Evolutionary conservation across 2,797 vertebrate genomes (phyloP).

Genomic region (Phrynocephalus guinanensis): DNA sequence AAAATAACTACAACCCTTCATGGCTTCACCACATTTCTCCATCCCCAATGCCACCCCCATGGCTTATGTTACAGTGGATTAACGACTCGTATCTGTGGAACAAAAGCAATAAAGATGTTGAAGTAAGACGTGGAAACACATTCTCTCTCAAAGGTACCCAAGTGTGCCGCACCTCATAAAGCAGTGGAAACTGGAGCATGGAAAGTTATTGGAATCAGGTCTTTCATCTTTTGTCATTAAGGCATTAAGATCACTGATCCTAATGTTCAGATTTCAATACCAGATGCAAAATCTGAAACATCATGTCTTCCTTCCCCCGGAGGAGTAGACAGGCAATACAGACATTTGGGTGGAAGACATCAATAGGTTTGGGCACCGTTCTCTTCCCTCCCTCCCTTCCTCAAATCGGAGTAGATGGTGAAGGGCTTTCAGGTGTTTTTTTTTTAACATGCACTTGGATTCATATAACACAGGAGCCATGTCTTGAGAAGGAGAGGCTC

Average conservation of each 20-base stretch:
- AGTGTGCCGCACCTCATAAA: conserved; percentile 78
- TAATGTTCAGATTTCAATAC: conserved; percentile 70
- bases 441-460: not conserved
- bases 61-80: conserved; percentile 62
- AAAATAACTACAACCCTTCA: conserved; percentile 27
- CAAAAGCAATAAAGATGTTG: conserved; percentile 75
- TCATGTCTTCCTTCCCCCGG: conserved; percentile 53
- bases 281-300: conserved; percentile 70
- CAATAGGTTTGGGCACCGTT: conserved; percentile 36
- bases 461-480: not conserved
- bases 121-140: conserved; percentile 69
- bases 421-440: not conserved
- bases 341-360: conserved; percentile 38
- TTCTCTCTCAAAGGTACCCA: conserved; percentile 69
- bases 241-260: conserved; percentile 68
- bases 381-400: conserved; percentile 47
- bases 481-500: not conserved
- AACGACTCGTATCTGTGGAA: conserved; percentile 72
- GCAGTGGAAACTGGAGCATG: conserved; percentile 61
- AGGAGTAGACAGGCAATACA: conserved; percentile 34
- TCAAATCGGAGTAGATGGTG: conserved; percentile 6
- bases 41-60: not conserved
- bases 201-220: conserved; percentile 68
- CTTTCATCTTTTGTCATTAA: conserved; percentile 80
- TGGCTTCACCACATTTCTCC: not conserved